Conservation (phyloP, 2,113 vertebrate species). For the Myrmecophaga tridactyla region DNA sequence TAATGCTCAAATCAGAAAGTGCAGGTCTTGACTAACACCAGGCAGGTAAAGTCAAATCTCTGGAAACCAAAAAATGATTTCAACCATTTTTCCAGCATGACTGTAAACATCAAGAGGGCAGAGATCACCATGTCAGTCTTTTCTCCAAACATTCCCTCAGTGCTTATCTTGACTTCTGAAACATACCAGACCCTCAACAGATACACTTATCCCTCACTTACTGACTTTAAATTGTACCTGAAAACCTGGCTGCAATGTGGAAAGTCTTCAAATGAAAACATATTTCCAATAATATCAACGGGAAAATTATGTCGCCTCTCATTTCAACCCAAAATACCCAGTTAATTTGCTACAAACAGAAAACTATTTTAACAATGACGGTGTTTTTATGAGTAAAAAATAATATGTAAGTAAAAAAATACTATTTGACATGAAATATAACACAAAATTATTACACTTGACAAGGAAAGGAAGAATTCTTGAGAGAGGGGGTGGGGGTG, state of each 20-base stretch:
- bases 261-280: conserved; percentile 6
- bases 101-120: not conserved
- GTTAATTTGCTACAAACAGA: not conserved
- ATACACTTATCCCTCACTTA: not conserved
- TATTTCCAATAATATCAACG: conserved; percentile 1
- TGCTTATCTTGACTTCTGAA: not conserved
- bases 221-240: not conserved
- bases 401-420: conserved; percentile 10
- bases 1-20: not conserved
- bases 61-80: conserved; percentile 23
- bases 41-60: not conserved
- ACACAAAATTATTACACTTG: not conserved
- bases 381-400: not conserved
- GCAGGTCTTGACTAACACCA: not conserved
- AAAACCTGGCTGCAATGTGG: not conserved
- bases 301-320: not conserved
- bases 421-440: conserved; percentile 1
- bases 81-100: not conserved
- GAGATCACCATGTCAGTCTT: not conserved
- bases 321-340: not conserved
- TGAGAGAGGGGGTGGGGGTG: not conserved
- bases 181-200: not conserved
- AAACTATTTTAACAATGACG: conserved; percentile 38
- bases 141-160: not conserved
- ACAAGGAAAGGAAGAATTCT: not conserved